Percentiles rank a stretch among this genome's conserved stretches.
Conservation (phyloP, 2,797 vertebrate genomes). For the Microhierax caerulescens region DNA sequence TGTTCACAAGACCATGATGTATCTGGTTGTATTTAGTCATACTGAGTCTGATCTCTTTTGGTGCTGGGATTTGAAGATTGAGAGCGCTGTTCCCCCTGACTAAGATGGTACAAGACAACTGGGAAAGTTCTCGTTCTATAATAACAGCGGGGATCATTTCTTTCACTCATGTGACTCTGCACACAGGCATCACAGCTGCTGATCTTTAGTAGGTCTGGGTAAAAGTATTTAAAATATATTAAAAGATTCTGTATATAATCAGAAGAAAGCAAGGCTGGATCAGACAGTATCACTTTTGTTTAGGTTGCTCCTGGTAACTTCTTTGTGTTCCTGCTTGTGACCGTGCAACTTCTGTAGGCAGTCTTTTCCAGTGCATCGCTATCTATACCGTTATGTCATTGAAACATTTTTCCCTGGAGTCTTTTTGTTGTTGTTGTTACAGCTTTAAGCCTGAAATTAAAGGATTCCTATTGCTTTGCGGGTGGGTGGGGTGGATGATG, state of each 20-base stretch:
- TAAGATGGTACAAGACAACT: not conserved
- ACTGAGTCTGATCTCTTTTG: accelerated
- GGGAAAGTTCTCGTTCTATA: not conserved
- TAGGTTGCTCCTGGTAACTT: not conserved
- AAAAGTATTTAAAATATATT: not conserved
- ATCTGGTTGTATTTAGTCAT: accelerated
- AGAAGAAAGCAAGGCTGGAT: not conserved
- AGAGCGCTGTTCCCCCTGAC: not conserved
- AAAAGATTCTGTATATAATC: not conserved
- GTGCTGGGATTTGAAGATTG: not conserved
- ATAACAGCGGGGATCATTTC: accelerated
- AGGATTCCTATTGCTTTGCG: not conserved
- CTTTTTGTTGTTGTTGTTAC: not conserved
- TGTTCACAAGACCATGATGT: not conserved
- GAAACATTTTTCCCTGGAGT: not conserved
- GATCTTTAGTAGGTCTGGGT: not conserved
- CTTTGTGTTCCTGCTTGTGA: not conserved
- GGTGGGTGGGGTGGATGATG: no score
- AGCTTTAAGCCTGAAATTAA: not conserved
- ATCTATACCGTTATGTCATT: not conserved
- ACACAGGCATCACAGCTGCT: not conserved
- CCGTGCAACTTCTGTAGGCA: not conserved
- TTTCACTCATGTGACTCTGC: not conserved
- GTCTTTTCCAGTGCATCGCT: not conserved
- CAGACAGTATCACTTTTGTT: not conserved